Base-by-base conservation (phyloP, 30 jellyfish, hydroid and myxozoan genomes). In the Aurelia aurita complex sp. Pacific region DNA sequence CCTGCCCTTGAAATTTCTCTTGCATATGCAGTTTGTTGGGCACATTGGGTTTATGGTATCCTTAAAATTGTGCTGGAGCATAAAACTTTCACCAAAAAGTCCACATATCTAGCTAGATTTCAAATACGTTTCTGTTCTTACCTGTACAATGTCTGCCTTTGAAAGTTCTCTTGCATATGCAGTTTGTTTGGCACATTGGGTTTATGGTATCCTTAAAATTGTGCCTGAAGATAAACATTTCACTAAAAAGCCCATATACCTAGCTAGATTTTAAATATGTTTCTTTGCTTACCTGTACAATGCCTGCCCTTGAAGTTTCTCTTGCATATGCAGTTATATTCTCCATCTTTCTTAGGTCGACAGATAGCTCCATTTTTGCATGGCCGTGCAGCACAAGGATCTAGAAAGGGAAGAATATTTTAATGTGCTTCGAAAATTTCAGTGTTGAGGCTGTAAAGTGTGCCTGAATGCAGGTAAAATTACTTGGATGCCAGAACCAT, bases 331-430 rank as follows among this genome's bases (percentile, higher is more conserved):
- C 99, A 94, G 46, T 77, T 87, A 55, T 82, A 94, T 23, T 66
- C 68, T 9, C 97, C 91, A 36, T 54, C 66, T 14, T 78, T 96
- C 71, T 89, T 89, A 0, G 88, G 77, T 32, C 83, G 79, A 68
- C 99, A 94, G 52, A 89, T 19, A 15, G 96, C 99, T 32, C 97
- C 97, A 73, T 94, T 94, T 36, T 77, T 91, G 87, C 99, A 94
- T n/a, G 99, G 99, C 46, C 88, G 73, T 50, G 61, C 60, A 4
- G 94, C 90, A 76, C 99, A 94, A 9, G 99, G 99, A 80, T 94
- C 99, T 94, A 76, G 64, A 35, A 17, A 60, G 85, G 12, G 64
- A 69, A 46, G 11, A 1, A 46, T 46, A 46, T 6, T 46, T 40
- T 40, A 40, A 23, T 23, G 29, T 23, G 29, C 29, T 23, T 23